Evolutionary conservation across 2,888 invertebrate species (phyloP), one percentile per base, ranked within the genome.

Genomic region (Leptarthrus brevirostris): DNA sequence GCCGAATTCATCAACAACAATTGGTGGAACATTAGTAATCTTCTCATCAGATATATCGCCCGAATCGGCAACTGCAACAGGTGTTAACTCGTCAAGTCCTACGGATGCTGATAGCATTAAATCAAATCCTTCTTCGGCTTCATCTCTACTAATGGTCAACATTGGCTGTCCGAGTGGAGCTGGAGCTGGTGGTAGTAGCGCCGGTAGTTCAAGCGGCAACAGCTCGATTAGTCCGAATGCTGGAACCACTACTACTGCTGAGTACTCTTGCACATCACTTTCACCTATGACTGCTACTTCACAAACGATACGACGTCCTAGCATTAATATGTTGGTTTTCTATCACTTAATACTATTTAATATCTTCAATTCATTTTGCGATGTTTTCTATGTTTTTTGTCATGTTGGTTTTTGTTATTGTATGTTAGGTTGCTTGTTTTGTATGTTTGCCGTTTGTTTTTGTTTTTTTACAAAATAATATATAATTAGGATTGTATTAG

Each of bases 271-370:
- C 61, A 73, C 83, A 74, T 82, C 84, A 58, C 80, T 85, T 44
- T 84, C 85, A 70, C 85, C 84, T 73, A 80, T 85, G 78, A 81
- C 83, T 75, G 82, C 85, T 74, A 82, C 84, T 73, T 77, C 78
- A 30, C 83, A 85, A 80, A 81, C 83, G 72, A 83, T 85, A 77
- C 82, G 85, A 77, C 82, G 85, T 78, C 85, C 85, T 79, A 85
- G 85, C 82, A 80, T 84, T 80, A 85, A 83, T 80, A 83, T 84
- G 85, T 85, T 84, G 82, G 85, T 85, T n/a, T n/a, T n/a, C n/a
- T n/a, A n/a, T n/a, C n/a, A n/a, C n/a, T n/a, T n/a, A 30, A 30
- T 54, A 14, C 26, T 30, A 4, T 12, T 47, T 12, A n/a, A 44
- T 12, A 4, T 47, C 2, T 47, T 14, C 16, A 47, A 30, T 30